Evolutionary conservation across 2,113 vertebrate species (phyloP), one percentile per base, ranked within the genome.

Genomic region (Stigmatopora argus): DNA sequence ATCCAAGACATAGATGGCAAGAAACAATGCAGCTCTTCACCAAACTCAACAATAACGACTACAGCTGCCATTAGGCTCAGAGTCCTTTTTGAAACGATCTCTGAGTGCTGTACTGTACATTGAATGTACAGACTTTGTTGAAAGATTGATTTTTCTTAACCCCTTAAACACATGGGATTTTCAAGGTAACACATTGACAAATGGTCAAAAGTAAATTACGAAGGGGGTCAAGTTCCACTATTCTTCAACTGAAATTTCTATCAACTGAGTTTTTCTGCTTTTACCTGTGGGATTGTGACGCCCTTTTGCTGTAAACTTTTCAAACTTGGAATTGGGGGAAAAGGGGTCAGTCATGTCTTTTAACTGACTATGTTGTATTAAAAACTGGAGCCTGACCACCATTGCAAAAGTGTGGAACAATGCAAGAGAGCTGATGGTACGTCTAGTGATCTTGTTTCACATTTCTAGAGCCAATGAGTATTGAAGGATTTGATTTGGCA

Each of bases 291-390:
- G 90, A 93, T 89, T 80, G 81, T 85, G 93, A 94, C 94, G 78
- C 93, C 94, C 93, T 93, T 94, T 94, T 89, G 92, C 90, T 90
- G 85, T 92, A 91, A 92, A 94, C 90, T 92, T 95, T 94, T 98
- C 26, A 97, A 98, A 98, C 95, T 94, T 94, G 95, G 94, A 94
- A 95, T 94, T 91, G 26, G 26, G 26, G 92, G 91, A 93, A 87
- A 96, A 94, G 96, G 95, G 97, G 95, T 96, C 97, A 90, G 94
- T 94, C 91, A 93, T 94, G 93, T 95, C 91, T 91, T 92, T 92
- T 92, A 93, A 92, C 90, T 92, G 91, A 93, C 90, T 93, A 90
- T 89, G 88, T 65, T 73, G 59, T 63, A 74, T 85, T 94, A 93
- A 93, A 31, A 92, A 94, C 93, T 94, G 92, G 92, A 92, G 91